A percentile compares a stretch with the other conserved stretches of the same genome.
Conservation (phyloP, 1,140 invertebrate species). For the Bombus huntii region DNA sequence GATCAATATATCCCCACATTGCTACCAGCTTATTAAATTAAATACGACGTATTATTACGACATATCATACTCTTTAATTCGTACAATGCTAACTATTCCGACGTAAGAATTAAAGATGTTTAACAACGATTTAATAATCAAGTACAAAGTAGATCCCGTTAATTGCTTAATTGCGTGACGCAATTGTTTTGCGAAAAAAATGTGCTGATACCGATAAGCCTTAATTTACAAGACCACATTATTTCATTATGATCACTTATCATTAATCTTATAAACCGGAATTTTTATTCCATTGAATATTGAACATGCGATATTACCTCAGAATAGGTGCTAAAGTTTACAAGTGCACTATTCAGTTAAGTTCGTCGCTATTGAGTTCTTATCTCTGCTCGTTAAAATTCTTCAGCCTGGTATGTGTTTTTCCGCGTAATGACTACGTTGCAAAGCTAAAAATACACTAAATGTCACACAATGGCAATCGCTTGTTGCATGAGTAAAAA, state of each 20-base stretch:
- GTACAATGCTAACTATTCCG: background rate
- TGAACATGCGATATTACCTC: background rate
- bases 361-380: background rate
- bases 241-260: background rate
- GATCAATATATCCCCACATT: background rate
- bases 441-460: slow-evolving; percentile 17
- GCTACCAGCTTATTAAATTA: too few relatives aligned
- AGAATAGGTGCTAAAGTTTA: background rate
- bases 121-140: background rate
- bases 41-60: background rate
- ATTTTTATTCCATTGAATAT: background rate
- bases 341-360: background rate
- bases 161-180: slow-evolving; percentile 9
- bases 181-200: background rate
- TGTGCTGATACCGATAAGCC: background rate
- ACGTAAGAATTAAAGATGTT: background rate
- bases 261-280: background rate
- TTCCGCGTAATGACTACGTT: background rate
- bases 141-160: background rate
- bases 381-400: slow-evolving; percentile 27
- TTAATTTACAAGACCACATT: background rate
- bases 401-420: slow-evolving; percentile 11
- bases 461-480: background rate
- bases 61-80: background rate
- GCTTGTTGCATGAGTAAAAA: background rate